Percentiles rank a stretch among this genome's conserved stretches.
These are phyloP conservation scores for Phania funesta DNA, from an alignment of 2,888 invertebrate genomes.

Conservation along the genomic window DNA sequence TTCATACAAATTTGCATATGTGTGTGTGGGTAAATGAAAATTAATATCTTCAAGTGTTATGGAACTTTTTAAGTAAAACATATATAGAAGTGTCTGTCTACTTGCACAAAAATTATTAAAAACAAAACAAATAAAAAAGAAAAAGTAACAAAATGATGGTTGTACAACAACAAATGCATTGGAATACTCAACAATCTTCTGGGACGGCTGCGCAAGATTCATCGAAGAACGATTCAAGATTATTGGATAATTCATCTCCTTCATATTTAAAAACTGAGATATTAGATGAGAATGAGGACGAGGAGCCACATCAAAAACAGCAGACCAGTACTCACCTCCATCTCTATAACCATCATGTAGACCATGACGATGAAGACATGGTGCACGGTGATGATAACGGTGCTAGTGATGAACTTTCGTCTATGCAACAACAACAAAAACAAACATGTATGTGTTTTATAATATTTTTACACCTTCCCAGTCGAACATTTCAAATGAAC, in stretches of 20 bases:
- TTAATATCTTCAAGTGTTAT: background rate
- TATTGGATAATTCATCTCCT: constrained; percentile 61
- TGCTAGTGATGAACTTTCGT: constrained; percentile 11
- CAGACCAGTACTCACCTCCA: constrained; percentile 28
- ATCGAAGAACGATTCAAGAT: constrained; percentile 68
- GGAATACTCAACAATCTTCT: constrained; percentile 69
- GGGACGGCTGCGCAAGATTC: constrained; percentile 45
- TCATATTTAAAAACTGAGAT: constrained; percentile 57
- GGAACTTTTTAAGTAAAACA: background rate
- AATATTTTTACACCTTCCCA: background rate
- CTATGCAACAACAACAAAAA: constrained; percentile 35
- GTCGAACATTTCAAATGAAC: no score
- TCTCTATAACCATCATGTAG: constrained; percentile 25
- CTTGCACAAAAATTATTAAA: background rate
- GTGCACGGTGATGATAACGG: constrained; percentile 14
- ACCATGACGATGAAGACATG: background rate
- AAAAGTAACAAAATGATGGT: constrained; percentile 71
- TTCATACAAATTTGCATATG: background rate
- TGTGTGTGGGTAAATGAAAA: background rate
- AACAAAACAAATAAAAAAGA: background rate
- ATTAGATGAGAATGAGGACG: constrained; percentile 39
- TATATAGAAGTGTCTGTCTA: constrained; percentile 4
- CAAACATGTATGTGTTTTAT: constrained; percentile 54
- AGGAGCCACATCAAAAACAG: constrained; percentile 6
- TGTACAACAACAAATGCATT: constrained; percentile 76